Conservation (phyloP, 2,888 invertebrate species). For the Troides aeacus region DNA sequence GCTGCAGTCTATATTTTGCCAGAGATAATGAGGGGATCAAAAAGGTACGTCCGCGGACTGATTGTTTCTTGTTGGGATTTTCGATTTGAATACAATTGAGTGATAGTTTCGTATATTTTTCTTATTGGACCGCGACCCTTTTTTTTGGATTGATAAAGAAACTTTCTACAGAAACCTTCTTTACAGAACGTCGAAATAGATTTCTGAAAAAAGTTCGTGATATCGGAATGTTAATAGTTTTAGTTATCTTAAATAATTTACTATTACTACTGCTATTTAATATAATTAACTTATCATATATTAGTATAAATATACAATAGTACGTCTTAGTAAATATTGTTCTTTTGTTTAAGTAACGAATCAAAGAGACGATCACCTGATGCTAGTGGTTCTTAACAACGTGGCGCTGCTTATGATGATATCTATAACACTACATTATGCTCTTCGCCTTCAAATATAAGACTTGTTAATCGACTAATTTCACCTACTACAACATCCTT, state of each 20-base stretch:
- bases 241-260: neutral
- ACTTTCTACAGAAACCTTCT: slow-evolving; percentile 19
- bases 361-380: no score
- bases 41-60: slow-evolving; percentile 40
- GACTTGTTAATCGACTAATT: no score
- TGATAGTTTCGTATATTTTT: slow-evolving; percentile 29
- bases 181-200: neutral
- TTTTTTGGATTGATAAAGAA: slow-evolving; percentile 32
- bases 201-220: neutral
- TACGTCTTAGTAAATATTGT: no score
- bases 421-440: no score
- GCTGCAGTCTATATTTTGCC: slow-evolving; percentile 52
- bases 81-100: slow-evolving; percentile 44
- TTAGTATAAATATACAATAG: no score
- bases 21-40: slow-evolving; percentile 51
- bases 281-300: no score
- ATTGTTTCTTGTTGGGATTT: slow-evolving; percentile 37
- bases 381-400: no score
- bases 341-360: no score
- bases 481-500: no score
- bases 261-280: no score
- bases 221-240: neutral
- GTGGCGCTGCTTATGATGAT: no score
- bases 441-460: no score
- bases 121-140: slow-evolving; percentile 24